phyloP scores from a whole-genome alignment of 1,140 invertebrate species.

The Copidosoma floridanum region DNA sequence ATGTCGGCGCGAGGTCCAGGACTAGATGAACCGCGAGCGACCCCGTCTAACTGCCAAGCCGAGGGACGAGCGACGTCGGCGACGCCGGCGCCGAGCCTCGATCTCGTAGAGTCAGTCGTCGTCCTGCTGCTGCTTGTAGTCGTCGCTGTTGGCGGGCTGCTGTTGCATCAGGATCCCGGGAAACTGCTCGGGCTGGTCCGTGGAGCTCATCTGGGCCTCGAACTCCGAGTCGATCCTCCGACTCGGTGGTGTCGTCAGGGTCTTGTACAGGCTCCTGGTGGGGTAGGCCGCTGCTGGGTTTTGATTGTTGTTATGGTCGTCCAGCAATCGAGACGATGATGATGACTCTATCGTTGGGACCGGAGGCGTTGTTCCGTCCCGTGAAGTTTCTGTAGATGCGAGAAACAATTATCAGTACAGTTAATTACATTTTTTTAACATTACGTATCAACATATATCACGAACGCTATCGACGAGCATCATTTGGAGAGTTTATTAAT shows the following conservation, averaged over 20 bases:
- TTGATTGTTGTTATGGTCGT: too few species aligned
- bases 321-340: too few species aligned
- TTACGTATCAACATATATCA: too few species aligned
- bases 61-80: too few species aligned
- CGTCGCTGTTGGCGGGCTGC: neutral
- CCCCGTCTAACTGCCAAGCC: too few species aligned
- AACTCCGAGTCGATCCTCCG: too few species aligned
- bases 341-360: neutral
- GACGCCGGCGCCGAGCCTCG: neutral
- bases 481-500: too few species aligned
- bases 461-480: too few species aligned
- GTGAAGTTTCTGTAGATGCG: neutral
- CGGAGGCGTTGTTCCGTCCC: neutral
- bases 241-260: neutral
- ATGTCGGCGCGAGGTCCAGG: too few species aligned
- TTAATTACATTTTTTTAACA: too few species aligned
- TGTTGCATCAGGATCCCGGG: too few species aligned
- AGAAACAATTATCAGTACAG: neutral
- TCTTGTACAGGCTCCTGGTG: neutral
- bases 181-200: slow-evolving; percentile 7
- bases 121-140: slow-evolving; percentile 15
- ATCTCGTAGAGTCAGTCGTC: slow-evolving; percentile 14
- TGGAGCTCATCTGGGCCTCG: neutral
- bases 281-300: neutral
- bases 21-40: too few species aligned